Base-by-base conservation (phyloP, 2,888 invertebrate species). In the Hirtodrosophila alboralis region DNA sequence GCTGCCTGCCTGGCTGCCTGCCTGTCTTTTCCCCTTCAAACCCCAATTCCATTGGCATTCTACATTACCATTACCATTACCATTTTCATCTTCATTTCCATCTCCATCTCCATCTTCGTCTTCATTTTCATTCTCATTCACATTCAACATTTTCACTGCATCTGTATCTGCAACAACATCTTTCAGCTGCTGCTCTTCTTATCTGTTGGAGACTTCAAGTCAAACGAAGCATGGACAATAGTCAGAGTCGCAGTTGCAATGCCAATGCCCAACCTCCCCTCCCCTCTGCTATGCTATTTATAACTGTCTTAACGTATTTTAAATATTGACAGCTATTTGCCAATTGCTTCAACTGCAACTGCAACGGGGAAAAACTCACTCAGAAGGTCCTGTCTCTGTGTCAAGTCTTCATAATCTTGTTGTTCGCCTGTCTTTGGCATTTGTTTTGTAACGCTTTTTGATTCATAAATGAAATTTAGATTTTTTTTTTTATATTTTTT, bases 261-360 rank as follows among this genome's bases (percentile, higher is more conserved):
- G 18, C 40, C 49, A 64, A 4, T n/a, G 4, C 38, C 36, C 37
- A 28, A 4, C 7, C 9, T 21, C 4, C n/a, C 13, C 9, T 30
- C 1, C 13, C 18, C 13, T 21, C 30, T 26, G 12, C 13, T 14
- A 21, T 44, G 38, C 30, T n/a, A 14, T 14, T 41, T 26, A 43
- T 33, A 5, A n/a, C 52, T 21, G 28, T 44, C 53, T 63, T 70
- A 57, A 58, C 63, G 52, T 58, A 59, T 81, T 86, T 76, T 52
- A 81, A 85, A 81, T 84, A 85, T 85, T 87, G 87, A 84, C 86
- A 86, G 76, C 86, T 64, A 81, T 76, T 86, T 81, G 84, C 84
- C 76, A 84, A 87, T 79, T 79, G 79, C 71, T 60, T 64, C 65
- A 62, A 54, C 52, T 56, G 58, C 56, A 62, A 53, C 36, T 45